Percentiles rank a stretch among this genome's conserved stretches.
phyloP scores from a whole-genome alignment of 2,113 vertebrate species.

The Symphodus melops region DNA sequence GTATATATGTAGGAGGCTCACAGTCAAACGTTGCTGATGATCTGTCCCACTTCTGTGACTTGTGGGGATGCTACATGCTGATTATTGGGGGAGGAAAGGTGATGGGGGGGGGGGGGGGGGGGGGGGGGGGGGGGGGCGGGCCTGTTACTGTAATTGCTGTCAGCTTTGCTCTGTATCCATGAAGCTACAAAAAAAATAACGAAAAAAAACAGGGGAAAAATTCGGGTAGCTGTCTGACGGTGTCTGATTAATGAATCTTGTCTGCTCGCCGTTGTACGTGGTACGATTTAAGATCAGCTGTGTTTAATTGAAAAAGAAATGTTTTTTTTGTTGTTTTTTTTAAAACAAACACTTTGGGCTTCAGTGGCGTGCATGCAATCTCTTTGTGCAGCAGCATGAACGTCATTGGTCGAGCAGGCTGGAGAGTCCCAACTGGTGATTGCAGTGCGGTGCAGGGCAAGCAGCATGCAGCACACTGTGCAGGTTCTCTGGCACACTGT shows the following conservation, averaged over 20 bases:
- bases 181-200: slow-evolving; percentile 31
- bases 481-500: slow-evolving; percentile 58
- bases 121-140: background rate
- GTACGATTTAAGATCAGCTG: background rate
- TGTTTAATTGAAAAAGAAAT: slow-evolving; percentile 4
- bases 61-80: slow-evolving; percentile 37
- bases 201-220: slow-evolving; percentile 20
- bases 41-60: slow-evolving; percentile 32
- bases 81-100: slow-evolving; percentile 22
- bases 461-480: slow-evolving; percentile 47
- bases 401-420: slow-evolving; percentile 27
- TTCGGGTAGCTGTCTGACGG: slow-evolving; percentile 28
- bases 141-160: slow-evolving; percentile 32
- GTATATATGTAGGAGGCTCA: slow-evolving; percentile 19
- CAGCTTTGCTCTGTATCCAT: slow-evolving; percentile 20
- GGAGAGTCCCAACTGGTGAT: slow-evolving; percentile 19
- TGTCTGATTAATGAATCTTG: slow-evolving; percentile 34
- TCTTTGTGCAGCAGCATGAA: slow-evolving; percentile 19
- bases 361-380: slow-evolving; percentile 8
- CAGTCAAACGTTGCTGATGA: slow-evolving; percentile 17
- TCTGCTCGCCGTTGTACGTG: slow-evolving; percentile 8
- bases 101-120: background rate
- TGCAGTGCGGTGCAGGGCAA: slow-evolving; percentile 36
- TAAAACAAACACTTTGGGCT: background rate
- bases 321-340: too few species aligned